phyloP scores from a whole-genome alignment of 92 coral and sea anemone species.

The Muricea muricata region DNA sequence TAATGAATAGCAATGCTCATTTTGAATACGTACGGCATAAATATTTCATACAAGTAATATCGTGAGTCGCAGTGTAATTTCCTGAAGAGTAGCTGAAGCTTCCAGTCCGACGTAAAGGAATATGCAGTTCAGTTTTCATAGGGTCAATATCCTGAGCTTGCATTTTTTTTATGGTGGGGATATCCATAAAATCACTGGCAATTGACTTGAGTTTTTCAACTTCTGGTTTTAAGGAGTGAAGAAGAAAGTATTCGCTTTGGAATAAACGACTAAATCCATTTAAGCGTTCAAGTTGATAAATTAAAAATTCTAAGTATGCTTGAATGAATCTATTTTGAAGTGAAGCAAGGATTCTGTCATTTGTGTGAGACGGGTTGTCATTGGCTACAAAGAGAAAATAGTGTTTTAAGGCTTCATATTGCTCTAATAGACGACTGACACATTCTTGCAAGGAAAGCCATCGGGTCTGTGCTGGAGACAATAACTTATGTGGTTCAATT shows the following conservation, averaged over 20 bases:
- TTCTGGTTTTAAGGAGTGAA: conserved; percentile 30
- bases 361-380: conserved; percentile 52
- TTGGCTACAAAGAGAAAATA: conserved; percentile 32
- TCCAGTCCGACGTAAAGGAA: conserved; percentile 2
- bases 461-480: conserved; percentile 59
- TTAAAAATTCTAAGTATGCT: conserved; percentile 60
- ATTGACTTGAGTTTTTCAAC: background rate
- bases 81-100: conserved; percentile 3
- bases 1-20: too few relatives aligned
- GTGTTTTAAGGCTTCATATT: conserved; percentile 66
- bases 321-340: conserved; percentile 50
- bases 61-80: too few relatives aligned
- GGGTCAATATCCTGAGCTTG: background rate
- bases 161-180: background rate
- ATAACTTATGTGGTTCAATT: conserved; percentile 56
- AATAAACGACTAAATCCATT: conserved; percentile 59
- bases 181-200: conserved; percentile 18
- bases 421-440: conserved; percentile 34
- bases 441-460: conserved; percentile 68
- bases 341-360: conserved; percentile 34
- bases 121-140: background rate
- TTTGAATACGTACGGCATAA: too few relatives aligned
- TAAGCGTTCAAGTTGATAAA: conserved; percentile 54
- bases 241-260: conserved; percentile 57
- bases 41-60: too few relatives aligned